phyloP scores from a whole-genome alignment of 2,113 vertebrate genomes.

The Meleagris gallopavo region DNA sequence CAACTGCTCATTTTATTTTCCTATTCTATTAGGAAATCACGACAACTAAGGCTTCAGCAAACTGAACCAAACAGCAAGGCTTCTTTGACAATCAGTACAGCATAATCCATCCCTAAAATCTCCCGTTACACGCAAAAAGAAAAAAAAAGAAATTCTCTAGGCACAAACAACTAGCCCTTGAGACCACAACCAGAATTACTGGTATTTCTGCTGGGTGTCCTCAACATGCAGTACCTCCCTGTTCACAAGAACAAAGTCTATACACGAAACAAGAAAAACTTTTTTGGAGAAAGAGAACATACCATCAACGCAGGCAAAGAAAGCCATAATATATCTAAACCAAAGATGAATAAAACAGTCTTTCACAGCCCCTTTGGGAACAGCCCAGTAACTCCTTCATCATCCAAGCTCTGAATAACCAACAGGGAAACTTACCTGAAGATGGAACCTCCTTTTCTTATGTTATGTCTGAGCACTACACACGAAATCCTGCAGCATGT shows the following conservation, averaged over 20 bases:
- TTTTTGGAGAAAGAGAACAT: not conserved
- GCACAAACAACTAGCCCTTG: not conserved
- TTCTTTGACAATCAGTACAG: not conserved
- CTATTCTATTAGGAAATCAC: not conserved
- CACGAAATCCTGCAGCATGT: not conserved
- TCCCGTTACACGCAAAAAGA: rapidly evolving
- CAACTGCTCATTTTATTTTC: not conserved
- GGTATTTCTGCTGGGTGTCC: not conserved
- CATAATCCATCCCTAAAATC: not conserved
- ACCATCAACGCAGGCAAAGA: not conserved
- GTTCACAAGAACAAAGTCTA: not conserved
- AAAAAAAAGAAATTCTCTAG: not conserved
- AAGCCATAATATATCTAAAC: not conserved
- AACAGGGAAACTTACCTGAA: not conserved
- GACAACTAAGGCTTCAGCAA: not conserved
- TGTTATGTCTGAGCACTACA: rapidly evolving
- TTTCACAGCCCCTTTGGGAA: not conserved
- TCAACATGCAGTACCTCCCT: rapidly evolving
- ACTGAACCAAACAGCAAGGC: not conserved
- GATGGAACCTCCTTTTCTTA: not conserved
- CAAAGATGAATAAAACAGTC: not conserved
- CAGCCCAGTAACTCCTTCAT: not conserved
- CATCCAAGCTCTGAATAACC: not conserved
- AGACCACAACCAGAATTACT: not conserved
- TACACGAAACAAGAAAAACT: not conserved